Conservation (phyloP, 2,797 vertebrate genomes). For the Cirrhinus molitorella region DNA sequence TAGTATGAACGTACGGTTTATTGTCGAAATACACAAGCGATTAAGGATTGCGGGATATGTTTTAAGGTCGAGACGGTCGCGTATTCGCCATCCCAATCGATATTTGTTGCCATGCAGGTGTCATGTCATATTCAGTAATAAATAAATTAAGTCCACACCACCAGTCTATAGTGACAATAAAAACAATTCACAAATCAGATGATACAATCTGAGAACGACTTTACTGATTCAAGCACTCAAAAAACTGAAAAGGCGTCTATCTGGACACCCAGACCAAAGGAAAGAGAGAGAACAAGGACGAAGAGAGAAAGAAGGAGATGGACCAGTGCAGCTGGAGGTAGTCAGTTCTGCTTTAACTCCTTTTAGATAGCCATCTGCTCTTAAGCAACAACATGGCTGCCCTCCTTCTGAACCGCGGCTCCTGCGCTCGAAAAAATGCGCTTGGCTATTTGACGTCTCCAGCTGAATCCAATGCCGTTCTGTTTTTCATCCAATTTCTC, state of each 20-base stretch:
- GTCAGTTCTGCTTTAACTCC: conserved; percentile 70
- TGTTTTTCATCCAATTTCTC: conserved; percentile 24
- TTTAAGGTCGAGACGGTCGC: conserved; percentile 26
- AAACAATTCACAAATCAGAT: conserved; percentile 64
- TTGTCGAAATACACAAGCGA: conserved; percentile 37
- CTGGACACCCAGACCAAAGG: conserved; percentile 50
- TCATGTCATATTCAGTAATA: conserved; percentile 70
- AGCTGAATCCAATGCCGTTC: conserved; percentile 26
- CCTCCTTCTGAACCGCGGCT: conserved; percentile 56
- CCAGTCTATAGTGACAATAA: conserved; percentile 62
- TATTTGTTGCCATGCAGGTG: conserved; percentile 60
- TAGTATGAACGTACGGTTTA: conserved; percentile 29
- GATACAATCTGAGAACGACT: conserved; percentile 54
- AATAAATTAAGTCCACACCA: conserved; percentile 80
- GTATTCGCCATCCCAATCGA: conserved; percentile 3
- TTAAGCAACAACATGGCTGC: conserved; percentile 61
- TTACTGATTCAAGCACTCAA: conserved; percentile 59
- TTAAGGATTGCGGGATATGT: conserved; percentile 45
- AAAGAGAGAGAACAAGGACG: conserved; percentile 11
- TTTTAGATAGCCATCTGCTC: conserved; percentile 33
- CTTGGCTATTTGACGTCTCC: conserved; percentile 26
- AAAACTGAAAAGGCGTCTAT: conserved; percentile 47
- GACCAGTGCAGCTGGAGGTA: conserved; percentile 69
- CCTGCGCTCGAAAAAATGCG: conserved; percentile 15
- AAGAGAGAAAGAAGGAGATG: conserved; percentile 40